A percentile compares a stretch with the other conserved stretches of the same genome.
These are phyloP conservation scores for Takifugu bimaculatus DNA, from an alignment of 2,113 vertebrate species.

Conservation along the genomic window DNA sequence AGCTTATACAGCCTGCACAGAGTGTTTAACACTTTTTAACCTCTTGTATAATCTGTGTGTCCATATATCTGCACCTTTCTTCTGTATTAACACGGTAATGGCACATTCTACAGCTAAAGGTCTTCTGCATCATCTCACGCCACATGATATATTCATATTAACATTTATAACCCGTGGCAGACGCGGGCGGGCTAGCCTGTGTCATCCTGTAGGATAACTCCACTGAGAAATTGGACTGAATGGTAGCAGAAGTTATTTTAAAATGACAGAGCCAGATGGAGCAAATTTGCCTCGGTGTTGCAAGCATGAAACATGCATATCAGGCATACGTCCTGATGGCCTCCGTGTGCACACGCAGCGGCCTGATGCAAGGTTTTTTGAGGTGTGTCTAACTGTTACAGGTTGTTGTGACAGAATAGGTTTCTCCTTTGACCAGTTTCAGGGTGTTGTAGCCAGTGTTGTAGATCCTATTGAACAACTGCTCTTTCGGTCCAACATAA, in stretches of 20 bases:
- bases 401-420: no score
- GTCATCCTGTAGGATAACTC: conserved; percentile 8
- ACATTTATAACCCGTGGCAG: conserved; percentile 10
- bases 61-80: background rate
- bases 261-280: conserved; percentile 7
- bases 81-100: conserved; percentile 17
- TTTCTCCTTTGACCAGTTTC: no score
- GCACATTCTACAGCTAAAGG: conserved; percentile 18
- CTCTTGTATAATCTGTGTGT: background rate
- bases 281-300: conserved; percentile 2
- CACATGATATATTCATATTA: conserved; percentile 16
- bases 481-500: conserved; percentile 21
- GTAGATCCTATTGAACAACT: conserved; percentile 2
- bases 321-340: background rate
- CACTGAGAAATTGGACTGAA: conserved; percentile 14
- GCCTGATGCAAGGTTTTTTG: background rate
- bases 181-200: conserved; percentile 10
- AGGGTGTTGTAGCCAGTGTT: background rate
- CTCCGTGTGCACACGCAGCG: background rate
- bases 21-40: conserved; percentile 9
- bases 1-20: no score
- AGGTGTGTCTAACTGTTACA: background rate
- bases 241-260: conserved; percentile 12
- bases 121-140: conserved; percentile 22
- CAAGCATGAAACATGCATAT: background rate